A percentile compares a stretch with the other conserved stretches of the same genome.
phyloP scores from a whole-genome alignment of 2,113 vertebrate genomes.

The Blennius ocellaris region DNA sequence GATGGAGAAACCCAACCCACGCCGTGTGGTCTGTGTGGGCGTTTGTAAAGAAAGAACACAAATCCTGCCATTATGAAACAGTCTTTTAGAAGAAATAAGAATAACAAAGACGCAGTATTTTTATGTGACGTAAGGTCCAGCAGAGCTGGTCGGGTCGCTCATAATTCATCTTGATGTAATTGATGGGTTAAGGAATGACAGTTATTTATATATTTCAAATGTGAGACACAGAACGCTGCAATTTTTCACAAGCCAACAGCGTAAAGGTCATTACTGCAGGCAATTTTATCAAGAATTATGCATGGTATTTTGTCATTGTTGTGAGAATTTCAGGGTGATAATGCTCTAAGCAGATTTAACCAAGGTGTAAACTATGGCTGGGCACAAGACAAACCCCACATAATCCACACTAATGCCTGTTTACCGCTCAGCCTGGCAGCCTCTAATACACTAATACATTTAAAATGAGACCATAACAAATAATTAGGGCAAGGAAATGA shows the following conservation, averaged over 20 bases:
- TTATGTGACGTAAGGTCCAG: conserved; percentile 19
- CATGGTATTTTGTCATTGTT: conserved; percentile 2
- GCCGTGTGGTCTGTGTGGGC: conserved; percentile 17
- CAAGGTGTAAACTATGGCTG: conserved; percentile 48
- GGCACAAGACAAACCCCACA: conserved; percentile 45
- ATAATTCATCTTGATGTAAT: conserved; percentile 3
- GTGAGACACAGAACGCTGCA: not conserved
- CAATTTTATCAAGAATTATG: conserved; percentile 14
- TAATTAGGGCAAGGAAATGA: conserved; percentile 67
- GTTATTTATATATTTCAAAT: not conserved
- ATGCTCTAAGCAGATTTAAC: conserved; percentile 51
- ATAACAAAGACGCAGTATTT: conserved; percentile 19
- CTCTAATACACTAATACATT: conserved; percentile 61
- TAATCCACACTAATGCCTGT: conserved; percentile 68
- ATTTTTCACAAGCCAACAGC: conserved; percentile 1
- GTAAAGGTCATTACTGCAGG: conserved; percentile 21
- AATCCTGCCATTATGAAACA: conserved; percentile 22
- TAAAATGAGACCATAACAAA: conserved; percentile 68
- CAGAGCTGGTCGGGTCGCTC: conserved; percentile 2
- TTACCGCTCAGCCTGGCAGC: conserved; percentile 56
- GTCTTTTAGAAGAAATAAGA: conserved; percentile 27
- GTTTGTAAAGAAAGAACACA: conserved; percentile 5
- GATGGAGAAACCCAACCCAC: conserved; percentile 3
- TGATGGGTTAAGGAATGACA: not conserved
- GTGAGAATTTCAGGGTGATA: conserved; percentile 32